These are phyloP conservation scores for Sarcophaga bullata DNA, from an alignment of 1,140 invertebrate genomes.

Conservation along the genomic window DNA sequence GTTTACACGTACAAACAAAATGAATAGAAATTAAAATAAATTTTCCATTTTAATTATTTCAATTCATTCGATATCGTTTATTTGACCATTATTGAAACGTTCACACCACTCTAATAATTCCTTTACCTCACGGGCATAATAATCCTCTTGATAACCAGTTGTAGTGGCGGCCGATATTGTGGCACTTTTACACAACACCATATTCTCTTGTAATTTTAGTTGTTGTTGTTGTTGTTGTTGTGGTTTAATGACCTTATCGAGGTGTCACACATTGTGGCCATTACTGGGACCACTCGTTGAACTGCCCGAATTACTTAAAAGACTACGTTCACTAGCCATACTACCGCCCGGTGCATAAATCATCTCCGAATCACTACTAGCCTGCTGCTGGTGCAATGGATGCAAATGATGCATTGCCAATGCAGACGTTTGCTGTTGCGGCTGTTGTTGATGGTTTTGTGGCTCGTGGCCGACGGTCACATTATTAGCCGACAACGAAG, in stretches of 20 bases:
- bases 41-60: not conserved
- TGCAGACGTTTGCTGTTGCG: not conserved
- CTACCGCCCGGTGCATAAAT: slow-evolving; percentile 64
- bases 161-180: slow-evolving; percentile 31
- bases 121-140: slow-evolving; percentile 58
- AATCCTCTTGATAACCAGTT: slow-evolving; percentile 52
- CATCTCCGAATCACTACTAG: slow-evolving; percentile 48
- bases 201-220: slow-evolving; percentile 30
- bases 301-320: slow-evolving; percentile 60
- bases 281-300: slow-evolving; percentile 52
- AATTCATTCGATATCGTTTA: slow-evolving; percentile 58
- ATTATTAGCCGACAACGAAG: not conserved
- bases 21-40: not conserved
- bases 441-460: slow-evolving; percentile 25
- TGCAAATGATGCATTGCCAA: slow-evolving; percentile 19
- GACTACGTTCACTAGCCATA: slow-evolving; percentile 61
- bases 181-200: slow-evolving; percentile 30
- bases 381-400: slow-evolving; percentile 45
- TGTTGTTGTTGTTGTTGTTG: slow-evolving; percentile 1
- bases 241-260: slow-evolving; percentile 42
- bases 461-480: slow-evolving; percentile 18
- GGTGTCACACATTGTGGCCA: slow-evolving; percentile 58
- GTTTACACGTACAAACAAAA: not conserved
- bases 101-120: slow-evolving; percentile 62
- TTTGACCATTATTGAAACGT: slow-evolving; percentile 60